These are phyloP conservation scores for Gopherus flavomarginatus DNA, from an alignment of 2,113 vertebrate species.

Conservation along the genomic window DNA sequence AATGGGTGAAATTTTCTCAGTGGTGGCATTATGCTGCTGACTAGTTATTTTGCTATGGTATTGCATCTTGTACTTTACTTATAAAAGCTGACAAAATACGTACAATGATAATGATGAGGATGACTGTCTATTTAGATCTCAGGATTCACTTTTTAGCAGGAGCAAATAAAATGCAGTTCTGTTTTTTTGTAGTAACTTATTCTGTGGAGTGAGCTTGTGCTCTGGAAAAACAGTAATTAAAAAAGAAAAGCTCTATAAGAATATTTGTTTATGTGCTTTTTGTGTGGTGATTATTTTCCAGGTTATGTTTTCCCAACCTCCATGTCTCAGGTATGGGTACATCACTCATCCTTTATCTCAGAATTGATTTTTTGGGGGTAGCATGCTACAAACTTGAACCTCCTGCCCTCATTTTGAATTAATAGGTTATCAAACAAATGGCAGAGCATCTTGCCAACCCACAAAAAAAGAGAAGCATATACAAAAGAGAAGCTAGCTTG, in stretches of 20 bases:
- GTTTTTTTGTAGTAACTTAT: not conserved
- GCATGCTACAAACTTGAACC: not conserved
- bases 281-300: not conserved
- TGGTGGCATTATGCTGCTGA: not conserved
- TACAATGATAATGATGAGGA: not conserved
- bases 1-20: not conserved
- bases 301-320: not conserved
- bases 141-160: not conserved
- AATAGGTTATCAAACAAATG: not conserved
- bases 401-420: not conserved
- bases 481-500: not conserved
- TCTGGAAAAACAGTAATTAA: not conserved
- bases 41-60: not conserved
- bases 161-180: not conserved
- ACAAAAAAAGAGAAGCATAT: not conserved
- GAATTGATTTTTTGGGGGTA: not conserved
- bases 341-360: not conserved
- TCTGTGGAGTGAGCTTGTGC: not conserved
- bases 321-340: not conserved
- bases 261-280: not conserved
- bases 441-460: not conserved
- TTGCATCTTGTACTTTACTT: accelerated
- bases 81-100: not conserved
- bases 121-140: not conserved
- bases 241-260: not conserved